Evolutionary conservation across 1,140 invertebrate species (phyloP), one percentile per base, ranked within the genome.

Genomic region (Tribolium castaneum): DNA sequence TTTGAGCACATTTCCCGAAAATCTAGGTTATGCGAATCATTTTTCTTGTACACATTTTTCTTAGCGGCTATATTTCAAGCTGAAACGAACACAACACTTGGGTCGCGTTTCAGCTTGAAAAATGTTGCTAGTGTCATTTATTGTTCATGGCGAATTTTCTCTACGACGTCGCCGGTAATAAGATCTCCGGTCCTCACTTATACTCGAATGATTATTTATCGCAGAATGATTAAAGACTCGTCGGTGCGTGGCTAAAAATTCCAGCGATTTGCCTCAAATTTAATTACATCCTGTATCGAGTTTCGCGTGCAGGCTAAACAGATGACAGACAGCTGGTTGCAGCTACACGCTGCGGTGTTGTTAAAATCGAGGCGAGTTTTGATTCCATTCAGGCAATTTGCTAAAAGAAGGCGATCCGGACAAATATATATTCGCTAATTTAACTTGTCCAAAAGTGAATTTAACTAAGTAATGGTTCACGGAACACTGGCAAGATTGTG

Each of bases 51-150:
- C 70, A 72, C 70, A 72, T 72, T 52, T 72, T 72, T 72, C 70
- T 72, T 72, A 25, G 70, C 12, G 39, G 70, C 50, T 22, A 72
- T 72, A 72, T 72, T 72, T 72, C 70, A 72, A 72, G 50, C 30
- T 72, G 70, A 72, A 72, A 52, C 50, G 70, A 72, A 72, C 59
- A 66, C 70, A 72, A 72, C 70, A 72, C 70, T 72, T 72, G 70
- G 70, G 70, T 72, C 70, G 70, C 70, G 50, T 72, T 72, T 72
- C 70, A 72, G 22, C 70, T 72, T 72, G 70, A 72, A 72, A 72
- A 72, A 72, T 72, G 70, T 72, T 72, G 70, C 45, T 72, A 22
- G 70, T 72, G 70, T 72, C 70, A 52, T 72, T 72, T 72, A 72
- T 72, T 72, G 70, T 72, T 50, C 70, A 72, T 72, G 70, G 39